These are phyloP conservation scores for Tamandua tetradactyla DNA, from an alignment of 2,797 vertebrate species.

Conservation along the genomic window DNA sequence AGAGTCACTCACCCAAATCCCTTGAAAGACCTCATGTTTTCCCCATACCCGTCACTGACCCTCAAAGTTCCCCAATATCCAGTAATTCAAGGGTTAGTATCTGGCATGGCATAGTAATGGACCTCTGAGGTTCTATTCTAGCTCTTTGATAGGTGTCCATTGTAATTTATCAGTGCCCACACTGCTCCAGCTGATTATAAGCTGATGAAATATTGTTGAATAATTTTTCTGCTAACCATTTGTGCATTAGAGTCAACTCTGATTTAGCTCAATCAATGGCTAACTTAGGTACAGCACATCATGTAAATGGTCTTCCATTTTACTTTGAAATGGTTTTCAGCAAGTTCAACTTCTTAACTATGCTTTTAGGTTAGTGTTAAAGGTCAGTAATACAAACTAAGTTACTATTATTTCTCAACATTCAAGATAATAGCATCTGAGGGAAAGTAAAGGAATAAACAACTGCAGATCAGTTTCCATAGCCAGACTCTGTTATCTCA, in stretches of 20 bases:
- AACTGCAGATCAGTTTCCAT: not conserved
- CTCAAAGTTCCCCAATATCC: not conserved
- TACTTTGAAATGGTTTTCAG: constrained; percentile 35
- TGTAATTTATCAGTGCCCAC: not conserved
- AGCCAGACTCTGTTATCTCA: not conserved
- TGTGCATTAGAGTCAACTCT: not conserved
- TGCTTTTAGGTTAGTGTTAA: not conserved
- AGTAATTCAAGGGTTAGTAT: not conserved
- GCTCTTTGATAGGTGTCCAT: not conserved
- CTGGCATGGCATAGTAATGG: not conserved
- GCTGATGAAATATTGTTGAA: not conserved
- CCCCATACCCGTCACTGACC: not conserved
- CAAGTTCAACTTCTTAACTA: constrained; percentile 1
- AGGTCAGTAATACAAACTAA: constrained; percentile 43
- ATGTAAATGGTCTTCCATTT: constrained; percentile 19
- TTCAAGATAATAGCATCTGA: not conserved
- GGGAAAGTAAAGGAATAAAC: not conserved
- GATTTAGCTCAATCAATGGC: not conserved
- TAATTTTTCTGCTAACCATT: not conserved
- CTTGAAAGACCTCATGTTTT: not conserved
- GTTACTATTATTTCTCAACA: not conserved
- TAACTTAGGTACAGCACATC: constrained; percentile 10
- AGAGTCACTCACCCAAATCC: not conserved
- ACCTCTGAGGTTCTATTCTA: not conserved
- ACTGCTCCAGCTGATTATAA: not conserved